A percentile compares a stretch with the other conserved stretches of the same genome.
Conservation (phyloP, 2,797 vertebrate species). For the Buphagus erythrorhynchus region DNA sequence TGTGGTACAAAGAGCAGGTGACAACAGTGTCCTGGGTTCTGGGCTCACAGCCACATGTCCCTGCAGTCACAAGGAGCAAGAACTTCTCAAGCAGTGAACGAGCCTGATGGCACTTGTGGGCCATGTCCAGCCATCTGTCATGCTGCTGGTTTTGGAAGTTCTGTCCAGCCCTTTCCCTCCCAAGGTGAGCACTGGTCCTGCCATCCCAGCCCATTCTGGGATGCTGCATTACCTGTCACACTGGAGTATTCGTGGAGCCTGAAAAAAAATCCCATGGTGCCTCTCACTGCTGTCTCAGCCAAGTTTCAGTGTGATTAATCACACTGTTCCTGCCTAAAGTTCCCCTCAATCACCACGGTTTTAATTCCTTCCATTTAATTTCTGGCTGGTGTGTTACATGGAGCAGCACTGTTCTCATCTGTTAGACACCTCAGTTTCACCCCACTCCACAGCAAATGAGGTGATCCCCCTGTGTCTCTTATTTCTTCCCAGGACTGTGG, state of each 20-base stretch:
- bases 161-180: not conserved
- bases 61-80: not conserved
- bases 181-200: not conserved
- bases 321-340: not conserved
- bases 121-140: not conserved
- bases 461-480: not conserved
- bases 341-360: not conserved
- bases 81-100: not conserved
- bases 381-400: not conserved
- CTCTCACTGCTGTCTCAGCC: not conserved
- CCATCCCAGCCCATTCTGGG: not conserved
- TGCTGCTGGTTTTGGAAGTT: not conserved
- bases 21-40: fast-evolving
- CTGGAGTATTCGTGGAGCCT: not conserved
- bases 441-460: not conserved
- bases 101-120: not conserved
- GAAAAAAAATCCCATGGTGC: constrained; percentile 28
- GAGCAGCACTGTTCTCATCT: not conserved
- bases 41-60: not conserved
- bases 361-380: constrained; percentile 22
- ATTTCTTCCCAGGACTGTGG: not conserved
- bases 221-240: not conserved
- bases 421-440: not conserved
- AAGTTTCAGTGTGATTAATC: constrained; percentile 44
- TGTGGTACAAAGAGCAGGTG: not conserved